A percentile compares a stretch with the other conserved stretches of the same genome.
These are phyloP conservation scores for Lasiommata megera DNA, from an alignment of 2,888 invertebrate species.

Conservation along the genomic window DNA sequence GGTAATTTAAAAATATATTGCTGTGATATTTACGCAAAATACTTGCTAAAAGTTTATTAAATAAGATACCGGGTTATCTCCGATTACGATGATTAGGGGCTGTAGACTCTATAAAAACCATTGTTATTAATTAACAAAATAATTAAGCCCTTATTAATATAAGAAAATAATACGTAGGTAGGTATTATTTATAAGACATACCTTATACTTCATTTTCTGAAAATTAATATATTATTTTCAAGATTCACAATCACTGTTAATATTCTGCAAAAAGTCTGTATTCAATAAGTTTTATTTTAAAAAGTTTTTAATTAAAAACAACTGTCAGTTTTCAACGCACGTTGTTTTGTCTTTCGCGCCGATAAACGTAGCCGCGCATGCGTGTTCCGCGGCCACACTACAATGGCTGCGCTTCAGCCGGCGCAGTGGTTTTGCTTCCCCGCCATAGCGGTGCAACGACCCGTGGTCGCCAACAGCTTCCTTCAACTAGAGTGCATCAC, in stretches of 20 bases:
- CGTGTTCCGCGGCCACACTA: constrained; percentile 57
- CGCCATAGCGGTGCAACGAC: constrained; percentile 50
- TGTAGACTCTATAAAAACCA: too few species aligned
- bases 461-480: constrained; percentile 33
- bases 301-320: constrained; percentile 14
- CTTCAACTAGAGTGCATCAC: constrained; percentile 24
- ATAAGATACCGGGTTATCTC: too few species aligned
- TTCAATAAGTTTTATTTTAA: constrained; percentile 16
- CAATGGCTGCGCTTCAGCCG: constrained; percentile 58
- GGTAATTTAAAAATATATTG: too few species aligned
- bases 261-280: constrained; percentile 2
- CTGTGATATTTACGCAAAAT: too few species aligned
- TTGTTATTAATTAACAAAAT: too few species aligned
- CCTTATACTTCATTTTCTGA: constrained; percentile 66
- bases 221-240: constrained; percentile 11
- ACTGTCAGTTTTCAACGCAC: constrained; percentile 12
- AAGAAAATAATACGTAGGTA: neutral
- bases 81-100: too few species aligned
- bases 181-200: constrained; percentile 39
- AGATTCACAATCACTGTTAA: constrained; percentile 26
- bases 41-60: too few species aligned
- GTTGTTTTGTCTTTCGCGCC: constrained; percentile 44
- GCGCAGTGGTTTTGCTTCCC: constrained; percentile 68
- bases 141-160: too few species aligned
- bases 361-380: constrained; percentile 55